phyloP scores from a whole-genome alignment of 53 echinoderm and acorn worm species.

The Temnopleurus reevesii region DNA sequence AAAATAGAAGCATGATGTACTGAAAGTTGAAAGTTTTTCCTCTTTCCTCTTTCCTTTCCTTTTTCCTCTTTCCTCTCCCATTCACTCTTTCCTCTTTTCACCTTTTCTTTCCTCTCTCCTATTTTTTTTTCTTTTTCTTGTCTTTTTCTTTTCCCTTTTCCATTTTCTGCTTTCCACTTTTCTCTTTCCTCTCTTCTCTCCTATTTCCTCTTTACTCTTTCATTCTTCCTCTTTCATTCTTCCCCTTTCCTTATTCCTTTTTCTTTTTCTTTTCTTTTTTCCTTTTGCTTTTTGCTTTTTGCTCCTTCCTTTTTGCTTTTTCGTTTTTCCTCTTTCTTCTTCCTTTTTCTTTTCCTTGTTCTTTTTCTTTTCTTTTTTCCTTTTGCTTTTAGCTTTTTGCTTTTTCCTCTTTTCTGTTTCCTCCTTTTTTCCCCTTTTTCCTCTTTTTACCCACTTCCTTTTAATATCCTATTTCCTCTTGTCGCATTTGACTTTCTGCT shows the following conservation, averaged over 20 bases:
- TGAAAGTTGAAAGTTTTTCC: no score
- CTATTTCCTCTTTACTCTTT: neutral
- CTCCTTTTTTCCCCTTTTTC: no score
- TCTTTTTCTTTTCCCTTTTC: neutral
- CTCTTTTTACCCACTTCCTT: neutral
- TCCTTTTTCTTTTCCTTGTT: no score
- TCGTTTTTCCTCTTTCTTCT: neutral
- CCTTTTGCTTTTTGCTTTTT: neutral
- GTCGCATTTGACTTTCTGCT: neutral
- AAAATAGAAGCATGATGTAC: no score
- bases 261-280: neutral
- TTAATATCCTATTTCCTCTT: neutral
- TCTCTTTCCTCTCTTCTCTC: neutral
- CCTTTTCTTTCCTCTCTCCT: neutral
- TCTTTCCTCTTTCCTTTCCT: neutral
- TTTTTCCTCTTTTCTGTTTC: neutral
- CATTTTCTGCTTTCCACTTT: neutral
- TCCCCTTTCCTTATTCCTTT: neutral
- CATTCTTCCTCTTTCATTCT: neutral
- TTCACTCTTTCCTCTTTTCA: neutral
- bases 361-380: neutral
- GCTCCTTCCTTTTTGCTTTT: neutral
- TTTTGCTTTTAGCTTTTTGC: neutral
- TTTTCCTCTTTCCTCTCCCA: neutral
- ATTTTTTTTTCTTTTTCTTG: neutral